A percentile compares a stretch with the other conserved stretches of the same genome.
Conservation (phyloP, 2,113 vertebrate species). For the Antechinus flavipes region DNA sequence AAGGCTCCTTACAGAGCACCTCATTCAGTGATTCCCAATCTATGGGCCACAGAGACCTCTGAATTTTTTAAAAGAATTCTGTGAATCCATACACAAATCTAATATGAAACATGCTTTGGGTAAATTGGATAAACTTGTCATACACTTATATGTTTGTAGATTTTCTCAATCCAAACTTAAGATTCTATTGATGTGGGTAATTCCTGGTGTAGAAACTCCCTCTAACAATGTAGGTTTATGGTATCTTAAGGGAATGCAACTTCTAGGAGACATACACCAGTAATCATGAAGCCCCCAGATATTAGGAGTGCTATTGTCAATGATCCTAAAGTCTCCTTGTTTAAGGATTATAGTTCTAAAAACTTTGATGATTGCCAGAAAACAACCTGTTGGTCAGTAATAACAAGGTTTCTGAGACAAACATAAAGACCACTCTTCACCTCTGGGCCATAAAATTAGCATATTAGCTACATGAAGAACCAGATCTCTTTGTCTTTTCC, state of each 20-base stretch:
- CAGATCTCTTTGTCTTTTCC: too few relatives aligned
- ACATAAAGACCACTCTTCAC: too few relatives aligned
- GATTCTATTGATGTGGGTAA: not conserved
- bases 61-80: not conserved
- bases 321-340: too few relatives aligned
- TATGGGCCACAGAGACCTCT: not conserved
- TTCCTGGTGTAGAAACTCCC: not conserved
- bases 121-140: not conserved
- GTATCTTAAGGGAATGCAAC: not conserved
- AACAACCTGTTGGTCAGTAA: too few relatives aligned
- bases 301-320: too few relatives aligned
- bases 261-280: too few relatives aligned
- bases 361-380: too few relatives aligned
- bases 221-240: not conserved
- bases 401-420: too few relatives aligned
- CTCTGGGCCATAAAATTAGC: too few relatives aligned
- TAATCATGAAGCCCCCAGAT: too few relatives aligned
- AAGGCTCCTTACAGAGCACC: not conserved
- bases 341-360: too few relatives aligned
- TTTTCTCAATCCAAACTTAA: not conserved
- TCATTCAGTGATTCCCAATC: not conserved
- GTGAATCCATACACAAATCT: not conserved
- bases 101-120: not conserved
- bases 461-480: too few relatives aligned
- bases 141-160: not conserved